Evolutionary conservation across 1,140 invertebrate species (phyloP).

Genomic region (Limonius californicus): DNA sequence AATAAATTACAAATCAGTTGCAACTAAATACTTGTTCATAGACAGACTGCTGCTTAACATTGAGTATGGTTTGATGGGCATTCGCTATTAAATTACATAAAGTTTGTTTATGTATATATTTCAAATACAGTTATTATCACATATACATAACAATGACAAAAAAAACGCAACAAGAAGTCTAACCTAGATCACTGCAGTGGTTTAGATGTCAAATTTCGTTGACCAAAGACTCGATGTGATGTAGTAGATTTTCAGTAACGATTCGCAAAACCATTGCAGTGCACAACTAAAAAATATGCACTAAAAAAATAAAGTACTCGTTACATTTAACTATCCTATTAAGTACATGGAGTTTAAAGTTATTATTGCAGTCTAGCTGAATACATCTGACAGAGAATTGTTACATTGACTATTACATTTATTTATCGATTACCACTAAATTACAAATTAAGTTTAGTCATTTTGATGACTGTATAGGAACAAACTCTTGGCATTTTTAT

Average conservation of each 20-base stretch:
- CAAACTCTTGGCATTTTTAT: conserved; percentile 23
- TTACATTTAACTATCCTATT: conserved; percentile 20
- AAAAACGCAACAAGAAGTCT: conserved; percentile 13
- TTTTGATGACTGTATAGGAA: conserved; percentile 19
- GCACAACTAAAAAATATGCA: conserved; percentile 15
- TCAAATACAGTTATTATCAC: conserved; percentile 10
- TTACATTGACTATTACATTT: conserved; percentile 19
- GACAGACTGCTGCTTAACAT: too few species aligned
- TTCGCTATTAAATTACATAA: too few species aligned
- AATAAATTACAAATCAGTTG: too few species aligned
- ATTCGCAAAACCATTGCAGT: conserved; percentile 15
- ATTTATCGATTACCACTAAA: conserved; percentile 12
- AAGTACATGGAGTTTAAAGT: conserved; percentile 1
- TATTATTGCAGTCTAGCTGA: conserved; percentile 19
- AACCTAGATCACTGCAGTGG: conserved; percentile 1
- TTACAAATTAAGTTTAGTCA: conserved; percentile 19
- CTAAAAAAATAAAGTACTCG: conserved; percentile 22
- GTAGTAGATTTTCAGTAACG: too few species aligned
- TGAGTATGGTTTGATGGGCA: too few species aligned
- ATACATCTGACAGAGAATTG: conserved; percentile 8
- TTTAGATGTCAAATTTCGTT: too few species aligned
- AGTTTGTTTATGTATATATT: too few species aligned
- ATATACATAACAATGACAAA: conserved; percentile 22
- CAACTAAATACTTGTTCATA: too few species aligned
- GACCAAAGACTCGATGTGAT: too few species aligned